Evolutionary conservation across 2,113 vertebrate species (phyloP), one percentile per base, ranked within the genome.

Genomic region (Pipa parva): DNA sequence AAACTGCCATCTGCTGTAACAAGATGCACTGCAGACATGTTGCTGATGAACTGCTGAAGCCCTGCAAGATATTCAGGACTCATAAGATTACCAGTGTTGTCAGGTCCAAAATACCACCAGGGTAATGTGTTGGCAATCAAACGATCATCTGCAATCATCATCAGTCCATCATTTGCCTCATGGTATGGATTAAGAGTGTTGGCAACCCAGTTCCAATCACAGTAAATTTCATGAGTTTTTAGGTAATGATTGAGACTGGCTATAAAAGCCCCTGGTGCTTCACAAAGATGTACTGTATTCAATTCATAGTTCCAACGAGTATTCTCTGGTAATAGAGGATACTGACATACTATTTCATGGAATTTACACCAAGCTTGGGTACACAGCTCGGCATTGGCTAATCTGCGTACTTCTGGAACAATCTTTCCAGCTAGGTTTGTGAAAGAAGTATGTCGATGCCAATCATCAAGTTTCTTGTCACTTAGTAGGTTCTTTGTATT

Each of bases 281-380:
- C 96, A 48, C 95, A 97, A 33, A 97, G 88, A 62, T 98, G 96
- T 7, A 98, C 76, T 0, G 93, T 89, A 80, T 93, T 92, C 71
- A 97, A 75, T 60, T 95, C 90, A 17, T 90, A 76, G 0, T 63
- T 81, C 17, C 77, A 81, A 72, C 94, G 83, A 10, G 90, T 89
- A 63, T 85, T 84, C 1, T 77, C 63, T 0, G 94, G 89, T 8
- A 98, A 81, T 61, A 93, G 80, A 6, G 73, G 50, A 61, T 97
- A 96, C 15, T 75, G 86, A 25, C 91, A 86, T 37, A 96, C 64
- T 60, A 97, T 92, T 83, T 98, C 94, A 5, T 92, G 92, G 73
- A 98, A 97, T 72, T 97, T 97, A 74, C 95, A 96, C 94, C 95
- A 95, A 0, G 92, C 97, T 73, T 98, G 95, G 15, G 95, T 97